Base-by-base conservation (phyloP, 2,797 vertebrate genomes). In the Cirrhinus molitorella region DNA sequence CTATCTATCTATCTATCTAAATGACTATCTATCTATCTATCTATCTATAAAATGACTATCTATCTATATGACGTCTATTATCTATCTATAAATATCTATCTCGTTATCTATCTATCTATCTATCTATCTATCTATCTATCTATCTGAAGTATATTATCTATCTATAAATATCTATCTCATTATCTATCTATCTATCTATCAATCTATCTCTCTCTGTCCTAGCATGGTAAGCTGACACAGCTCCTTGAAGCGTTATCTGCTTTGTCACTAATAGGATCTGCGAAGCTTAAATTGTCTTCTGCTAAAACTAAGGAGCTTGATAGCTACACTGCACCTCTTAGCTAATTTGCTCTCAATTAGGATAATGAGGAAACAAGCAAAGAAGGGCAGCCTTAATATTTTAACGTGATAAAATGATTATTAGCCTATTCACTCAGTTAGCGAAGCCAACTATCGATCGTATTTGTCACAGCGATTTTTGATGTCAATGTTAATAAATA, bases 341-440 rank as follows among this genome's bases (percentile, higher is more conserved):
- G 96, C 95, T 95, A 96, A 96, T 96, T 96, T 95, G 92, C 91
- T 93, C 94, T 96, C 96, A 97, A 97, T 98, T 97, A 98, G 95
- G 94, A 94, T 98, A 97, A 98, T 96, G 95, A 96, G 94, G 94
- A 96, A 96, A 97, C 94, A 93, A 96, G 95, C 93, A 94, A 95
- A 96, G 95, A 95, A 95, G 95, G 94, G 92, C 95, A 97, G 96
- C 93, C 93, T 96, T 96, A 97, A 96, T 95, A 96, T 96, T 97
- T 96, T 96, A 96, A 96, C 94, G 94, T 97, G 96, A 96, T 96
- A 95, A 96, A 96, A 95, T 93, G 92, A 96, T 97, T 96, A 96
- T 90, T 87, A 93, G 92, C 91, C 91, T 93, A 93, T 75, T 81
- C 57, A 3, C 12, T 66, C 16, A 8, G 59, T 43, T 75, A 66